phyloP scores from a whole-genome alignment of 2,113 vertebrate species.

The Paedocypris sp. region DNA sequence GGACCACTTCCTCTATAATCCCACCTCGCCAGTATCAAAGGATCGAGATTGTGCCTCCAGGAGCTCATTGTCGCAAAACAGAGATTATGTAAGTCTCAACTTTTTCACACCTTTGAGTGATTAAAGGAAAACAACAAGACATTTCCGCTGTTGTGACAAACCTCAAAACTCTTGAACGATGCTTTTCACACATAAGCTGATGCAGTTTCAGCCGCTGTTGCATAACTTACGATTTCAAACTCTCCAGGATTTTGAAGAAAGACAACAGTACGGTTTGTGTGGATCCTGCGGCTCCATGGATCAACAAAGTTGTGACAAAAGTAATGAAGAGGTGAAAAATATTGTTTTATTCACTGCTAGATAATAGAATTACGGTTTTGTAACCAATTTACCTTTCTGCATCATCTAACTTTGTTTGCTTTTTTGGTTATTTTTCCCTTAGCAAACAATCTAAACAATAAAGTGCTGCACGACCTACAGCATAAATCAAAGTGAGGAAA shows the following conservation, averaged over 20 bases:
- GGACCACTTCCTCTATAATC: background rate
- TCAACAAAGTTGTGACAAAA: background rate
- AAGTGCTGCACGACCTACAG: background rate
- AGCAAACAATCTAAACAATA: background rate
- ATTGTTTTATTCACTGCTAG: background rate
- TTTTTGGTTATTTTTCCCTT: background rate
- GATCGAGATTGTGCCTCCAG: conserved; percentile 23
- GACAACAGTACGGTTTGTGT: conserved; percentile 17
- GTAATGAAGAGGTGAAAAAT: conserved; percentile 4
- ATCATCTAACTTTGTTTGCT: background rate
- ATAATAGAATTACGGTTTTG: background rate
- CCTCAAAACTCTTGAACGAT: background rate
- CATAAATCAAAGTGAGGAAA: background rate
- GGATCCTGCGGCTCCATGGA: conserved; percentile 4
- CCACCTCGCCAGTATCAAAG: background rate
- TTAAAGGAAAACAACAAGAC: background rate
- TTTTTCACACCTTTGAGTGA: background rate
- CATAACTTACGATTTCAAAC: background rate
- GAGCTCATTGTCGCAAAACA: conserved; percentile 12
- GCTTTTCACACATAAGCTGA: background rate
- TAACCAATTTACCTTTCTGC: background rate
- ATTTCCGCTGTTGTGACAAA: conserved; percentile 4
- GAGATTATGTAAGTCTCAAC: conserved; percentile 34
- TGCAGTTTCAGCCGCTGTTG: background rate
- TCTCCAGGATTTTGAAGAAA: conserved; percentile 24